These are phyloP conservation scores for Pomatorhinus ruficollis DNA, from an alignment of 2,113 vertebrate species.

Conservation along the genomic window DNA sequence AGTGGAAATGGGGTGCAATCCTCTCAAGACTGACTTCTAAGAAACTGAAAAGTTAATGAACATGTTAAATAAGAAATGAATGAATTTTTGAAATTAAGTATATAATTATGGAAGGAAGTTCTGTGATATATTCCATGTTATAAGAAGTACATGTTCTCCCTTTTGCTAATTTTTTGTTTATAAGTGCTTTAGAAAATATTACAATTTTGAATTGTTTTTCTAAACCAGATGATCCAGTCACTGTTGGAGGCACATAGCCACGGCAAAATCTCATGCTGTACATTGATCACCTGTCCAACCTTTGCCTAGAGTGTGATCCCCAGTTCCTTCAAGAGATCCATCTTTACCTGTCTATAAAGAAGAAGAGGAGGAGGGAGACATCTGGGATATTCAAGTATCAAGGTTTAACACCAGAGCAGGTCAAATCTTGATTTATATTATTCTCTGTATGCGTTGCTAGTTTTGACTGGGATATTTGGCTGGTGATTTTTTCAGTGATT, in stretches of 20 bases:
- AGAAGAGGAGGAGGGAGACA: conserved; percentile 82
- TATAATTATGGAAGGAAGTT: neutral
- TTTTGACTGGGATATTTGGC: neutral
- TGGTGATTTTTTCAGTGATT: neutral
- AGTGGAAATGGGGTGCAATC: neutral
- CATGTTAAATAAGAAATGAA: neutral
- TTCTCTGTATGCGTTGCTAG: conserved; percentile 50
- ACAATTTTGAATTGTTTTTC: conserved; percentile 72
- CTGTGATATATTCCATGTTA: neutral
- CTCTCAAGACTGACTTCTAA: neutral
- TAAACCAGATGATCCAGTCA: conserved; percentile 89
- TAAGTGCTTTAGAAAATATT: conserved; percentile 35
- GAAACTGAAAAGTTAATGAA: neutral
- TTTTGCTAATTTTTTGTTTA: neutral
- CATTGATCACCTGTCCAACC: conserved; percentile 90
- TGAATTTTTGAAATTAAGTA: neutral
- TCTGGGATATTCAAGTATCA: conserved; percentile 80
- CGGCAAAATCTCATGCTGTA: conserved; percentile 89
- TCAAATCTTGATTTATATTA: conserved; percentile 73
- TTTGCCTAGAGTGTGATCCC: conserved; percentile 87
- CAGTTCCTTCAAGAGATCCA: conserved; percentile 82
- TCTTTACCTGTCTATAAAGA: conserved; percentile 84
- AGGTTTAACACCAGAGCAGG: conserved; percentile 87
- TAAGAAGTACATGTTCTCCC: neutral
- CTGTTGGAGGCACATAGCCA: conserved; percentile 93